Conservation (phyloP, 2,113 vertebrate species). For the Acrocephalus kingi region DNA sequence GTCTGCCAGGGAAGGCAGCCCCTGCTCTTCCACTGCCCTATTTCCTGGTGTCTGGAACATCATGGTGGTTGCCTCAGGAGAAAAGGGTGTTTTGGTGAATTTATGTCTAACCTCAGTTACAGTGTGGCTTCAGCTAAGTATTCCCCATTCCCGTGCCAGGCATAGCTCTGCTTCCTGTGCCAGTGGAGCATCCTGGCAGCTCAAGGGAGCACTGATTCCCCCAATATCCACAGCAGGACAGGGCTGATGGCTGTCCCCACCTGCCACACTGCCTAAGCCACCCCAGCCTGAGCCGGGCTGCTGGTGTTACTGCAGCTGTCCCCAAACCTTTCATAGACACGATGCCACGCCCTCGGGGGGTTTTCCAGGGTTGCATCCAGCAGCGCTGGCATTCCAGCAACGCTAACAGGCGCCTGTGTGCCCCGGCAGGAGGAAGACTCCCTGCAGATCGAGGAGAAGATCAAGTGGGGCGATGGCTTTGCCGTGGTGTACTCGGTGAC, state of each 20-base stretch:
- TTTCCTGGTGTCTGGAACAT: rapidly evolving
- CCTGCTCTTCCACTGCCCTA: neutral
- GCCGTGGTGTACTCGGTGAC: conserved; percentile 81
- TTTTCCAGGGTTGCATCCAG: rapidly evolving
- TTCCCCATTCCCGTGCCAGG: rapidly evolving
- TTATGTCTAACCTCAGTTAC: neutral
- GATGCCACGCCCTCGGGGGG: rapidly evolving
- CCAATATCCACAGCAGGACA: rapidly evolving
- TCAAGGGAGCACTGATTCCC: neutral
- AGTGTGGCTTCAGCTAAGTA: rapidly evolving
- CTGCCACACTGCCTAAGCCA: neutral
- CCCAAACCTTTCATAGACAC: neutral
- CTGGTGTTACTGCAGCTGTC: rapidly evolving
- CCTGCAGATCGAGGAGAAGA: conserved; percentile 82
- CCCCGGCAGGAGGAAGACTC: conserved; percentile 77
- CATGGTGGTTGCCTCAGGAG: rapidly evolving
- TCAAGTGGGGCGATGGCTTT: conserved; percentile 81
- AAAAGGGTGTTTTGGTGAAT: neutral
- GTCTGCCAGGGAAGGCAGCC: neutral
- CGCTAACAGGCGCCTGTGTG: rapidly evolving
- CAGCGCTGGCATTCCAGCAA: rapidly evolving
- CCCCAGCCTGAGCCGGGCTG: neutral
- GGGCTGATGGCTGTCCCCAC: neutral
- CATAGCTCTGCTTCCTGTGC: neutral
- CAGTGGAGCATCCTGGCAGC: neutral